Percentiles rank a stretch among this genome's conserved stretches.
Conservation (phyloP, 1,140 invertebrate genomes). For the Magallana gigas region DNA sequence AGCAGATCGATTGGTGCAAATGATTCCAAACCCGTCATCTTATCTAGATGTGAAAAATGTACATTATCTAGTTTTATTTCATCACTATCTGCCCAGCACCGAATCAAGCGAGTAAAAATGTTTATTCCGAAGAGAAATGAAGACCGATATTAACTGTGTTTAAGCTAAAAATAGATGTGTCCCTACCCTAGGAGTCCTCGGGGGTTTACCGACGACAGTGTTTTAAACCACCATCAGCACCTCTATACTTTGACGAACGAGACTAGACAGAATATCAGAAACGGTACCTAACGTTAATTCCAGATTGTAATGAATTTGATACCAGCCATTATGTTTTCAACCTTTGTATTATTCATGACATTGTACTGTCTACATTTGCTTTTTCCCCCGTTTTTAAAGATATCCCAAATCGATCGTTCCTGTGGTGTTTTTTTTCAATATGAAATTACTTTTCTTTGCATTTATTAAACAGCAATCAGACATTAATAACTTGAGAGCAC, state of each 20-base stretch:
- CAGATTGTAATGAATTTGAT: neutral
- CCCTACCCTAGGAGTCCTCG: neutral
- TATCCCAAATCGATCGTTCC: no score
- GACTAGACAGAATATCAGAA: neutral
- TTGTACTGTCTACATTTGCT: no score
- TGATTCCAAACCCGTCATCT: slow-evolving; percentile 19
- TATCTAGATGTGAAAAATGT: slow-evolving; percentile 9
- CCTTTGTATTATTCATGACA: neutral
- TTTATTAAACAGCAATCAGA: no score
- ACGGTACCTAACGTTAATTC: neutral
- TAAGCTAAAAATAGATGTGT: neutral
- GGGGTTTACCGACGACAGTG: neutral
- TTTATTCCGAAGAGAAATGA: slow-evolving; percentile 19
- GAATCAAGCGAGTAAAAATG: neutral
- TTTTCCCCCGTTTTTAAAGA: no score
- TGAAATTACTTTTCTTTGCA: no score
- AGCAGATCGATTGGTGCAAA: slow-evolving; percentile 27
- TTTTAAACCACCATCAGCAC: slow-evolving; percentile 1
- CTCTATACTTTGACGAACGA: neutral
- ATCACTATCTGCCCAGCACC: neutral
- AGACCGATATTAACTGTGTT: neutral
- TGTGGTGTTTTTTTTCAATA: no score
- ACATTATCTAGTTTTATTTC: slow-evolving; percentile 23
- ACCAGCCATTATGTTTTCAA: neutral
- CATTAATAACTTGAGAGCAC: no score